Base-by-base conservation (phyloP, 2,888 invertebrate genomes). In the Lysandra bellargus region DNA sequence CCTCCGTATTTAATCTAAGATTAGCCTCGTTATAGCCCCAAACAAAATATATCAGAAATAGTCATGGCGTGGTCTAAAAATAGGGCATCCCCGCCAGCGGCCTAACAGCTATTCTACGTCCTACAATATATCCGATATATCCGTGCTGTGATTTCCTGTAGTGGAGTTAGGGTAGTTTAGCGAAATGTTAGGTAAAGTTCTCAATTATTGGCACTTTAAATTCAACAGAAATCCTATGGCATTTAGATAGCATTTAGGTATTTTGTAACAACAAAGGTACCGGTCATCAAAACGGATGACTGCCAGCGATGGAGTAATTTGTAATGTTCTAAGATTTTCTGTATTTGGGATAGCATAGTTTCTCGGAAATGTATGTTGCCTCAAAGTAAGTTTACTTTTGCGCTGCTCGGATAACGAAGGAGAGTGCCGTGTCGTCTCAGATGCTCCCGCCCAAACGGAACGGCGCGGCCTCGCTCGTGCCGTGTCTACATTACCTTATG, bases 371-470 rank as follows among this genome's bases (percentile, higher is more conserved):
- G 49, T 30, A 37, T 69, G 30, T 64, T 64, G 33, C 1, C 69
- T 69, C 12, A 33, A 69, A 69, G 69, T 37, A 17, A 33, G 14
- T 69, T 69, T 69, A 69, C 83, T 85, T 85, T 83, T 84, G 84
- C 88, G 89, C 89, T 90, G 90, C 80, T 90, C 87, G 92, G 89
- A 87, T 84, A 69, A 75, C 79, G 81, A 84, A 92, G 94, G 92
- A 94, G 90, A 91, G 89, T 84, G 94, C 93, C 78, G 90, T 94
- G 80, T 93, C 93, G 83, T 93, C 94, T 82, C 90, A 92, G 90
- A 93, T 93, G 91, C 89, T 94, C 80, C 94, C 94, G 37, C 94
- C 94, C 83, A 93, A 93, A 83, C 84, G 90, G 82, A 94, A 89
- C 88, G 89, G 92, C 83, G 93, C 91, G 78, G 87, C 90, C 81